Conservation (phyloP, 92 coral and sea anemone species). For the Zoanthus sansibaricus region DNA sequence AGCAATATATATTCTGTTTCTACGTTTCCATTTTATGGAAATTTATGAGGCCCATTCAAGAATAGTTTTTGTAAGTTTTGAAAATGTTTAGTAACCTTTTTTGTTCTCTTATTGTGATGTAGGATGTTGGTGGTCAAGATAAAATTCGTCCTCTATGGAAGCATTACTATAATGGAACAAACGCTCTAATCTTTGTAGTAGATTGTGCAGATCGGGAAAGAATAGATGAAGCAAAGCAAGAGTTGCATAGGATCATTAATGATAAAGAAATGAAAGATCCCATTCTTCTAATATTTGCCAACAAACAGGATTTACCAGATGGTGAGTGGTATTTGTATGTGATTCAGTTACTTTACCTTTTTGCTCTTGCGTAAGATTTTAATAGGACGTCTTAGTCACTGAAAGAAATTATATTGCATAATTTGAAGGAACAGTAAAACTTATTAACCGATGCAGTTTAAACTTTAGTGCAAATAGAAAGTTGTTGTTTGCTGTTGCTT, state of each 20-base stretch:
- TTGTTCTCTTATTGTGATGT: background rate
- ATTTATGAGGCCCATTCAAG: background rate
- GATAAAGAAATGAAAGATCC: slow-evolving; percentile 99
- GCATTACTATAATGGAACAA: slow-evolving; percentile 95
- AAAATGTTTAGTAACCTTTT: background rate
- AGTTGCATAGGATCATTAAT: slow-evolving; percentile 85
- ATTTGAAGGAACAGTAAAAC: too few species aligned
- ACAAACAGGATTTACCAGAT: slow-evolving; percentile 97
- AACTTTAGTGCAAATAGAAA: too few species aligned
- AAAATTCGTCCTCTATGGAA: slow-evolving; percentile 99
- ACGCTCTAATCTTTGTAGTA: slow-evolving; percentile 93
- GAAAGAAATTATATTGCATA: too few species aligned
- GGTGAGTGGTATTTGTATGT: slow-evolving; percentile 62
- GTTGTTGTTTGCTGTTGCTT: too few species aligned
- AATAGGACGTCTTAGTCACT: too few species aligned
- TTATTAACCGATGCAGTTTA: too few species aligned
- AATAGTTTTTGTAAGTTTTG: background rate
- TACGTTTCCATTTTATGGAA: too few species aligned
- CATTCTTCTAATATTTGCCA: slow-evolving; percentile 91
- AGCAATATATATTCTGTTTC: too few species aligned
- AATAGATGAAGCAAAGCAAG: slow-evolving; percentile 92
- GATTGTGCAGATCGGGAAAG: slow-evolving; percentile 96
- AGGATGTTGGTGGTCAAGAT: slow-evolving; percentile 99
- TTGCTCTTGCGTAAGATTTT: background rate
- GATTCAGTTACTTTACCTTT: too few species aligned